Evolutionary conservation across 2,888 invertebrate species (phyloP).

Genomic region (Dysmachus trigonus): DNA sequence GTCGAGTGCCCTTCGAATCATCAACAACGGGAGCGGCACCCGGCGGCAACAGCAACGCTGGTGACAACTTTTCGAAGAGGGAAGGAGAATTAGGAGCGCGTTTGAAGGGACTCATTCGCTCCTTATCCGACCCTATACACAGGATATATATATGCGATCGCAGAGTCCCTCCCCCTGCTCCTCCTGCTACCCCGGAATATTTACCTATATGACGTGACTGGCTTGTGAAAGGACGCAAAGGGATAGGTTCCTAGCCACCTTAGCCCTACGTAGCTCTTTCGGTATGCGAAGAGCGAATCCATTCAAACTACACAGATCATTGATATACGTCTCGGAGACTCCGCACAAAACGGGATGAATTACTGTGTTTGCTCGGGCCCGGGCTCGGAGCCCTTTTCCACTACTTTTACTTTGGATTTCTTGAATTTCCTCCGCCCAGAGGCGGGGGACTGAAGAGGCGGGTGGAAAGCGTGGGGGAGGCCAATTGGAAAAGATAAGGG

Average conservation of each 20-base stretch:
- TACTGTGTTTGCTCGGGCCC: conserved; percentile 43
- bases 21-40: not conserved
- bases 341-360: conserved; percentile 45
- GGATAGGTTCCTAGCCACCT: not conserved
- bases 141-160: not conserved
- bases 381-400: conserved; percentile 17
- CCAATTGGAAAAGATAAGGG: conserved; percentile 41
- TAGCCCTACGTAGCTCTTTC: conserved; percentile 1
- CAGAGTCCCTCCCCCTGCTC: conserved; percentile 27
- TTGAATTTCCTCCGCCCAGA: not conserved
- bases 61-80: not conserved
- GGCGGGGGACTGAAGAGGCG: not conserved
- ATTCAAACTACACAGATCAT: conserved; percentile 49
- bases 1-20: not conserved
- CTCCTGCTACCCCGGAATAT: conserved; percentile 41
- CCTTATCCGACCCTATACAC: not conserved
- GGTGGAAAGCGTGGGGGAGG: not conserved
- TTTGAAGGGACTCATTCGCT: not conserved
- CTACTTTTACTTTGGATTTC: conserved; percentile 17
- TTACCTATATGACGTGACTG: conserved; percentile 49
- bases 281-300: conserved; percentile 46
- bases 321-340: conserved; percentile 48
- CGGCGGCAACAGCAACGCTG: not conserved
- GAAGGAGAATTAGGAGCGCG: too few relatives aligned
- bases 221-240: conserved; percentile 38